phyloP scores from a whole-genome alignment of 2,113 vertebrate species.

The Phyllopteryx taeniolatus region DNA sequence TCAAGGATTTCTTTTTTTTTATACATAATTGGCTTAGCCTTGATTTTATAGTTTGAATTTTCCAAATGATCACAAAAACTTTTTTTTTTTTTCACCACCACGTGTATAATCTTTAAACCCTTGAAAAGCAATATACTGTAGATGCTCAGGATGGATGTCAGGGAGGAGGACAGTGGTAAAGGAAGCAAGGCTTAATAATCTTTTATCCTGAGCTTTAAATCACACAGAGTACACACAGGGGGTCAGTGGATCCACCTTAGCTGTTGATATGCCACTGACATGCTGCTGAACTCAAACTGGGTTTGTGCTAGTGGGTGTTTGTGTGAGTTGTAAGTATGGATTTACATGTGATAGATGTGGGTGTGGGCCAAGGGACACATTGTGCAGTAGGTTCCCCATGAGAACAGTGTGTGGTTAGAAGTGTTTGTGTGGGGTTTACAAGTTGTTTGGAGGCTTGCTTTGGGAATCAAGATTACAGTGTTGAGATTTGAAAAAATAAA shows the following conservation, averaged over 20 bases:
- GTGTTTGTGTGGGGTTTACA: neutral
- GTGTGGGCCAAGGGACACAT: neutral
- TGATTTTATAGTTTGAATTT: too few species aligned
- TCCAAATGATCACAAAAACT: too few species aligned
- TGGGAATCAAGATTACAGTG: conserved; percentile 3
- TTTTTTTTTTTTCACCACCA: neutral
- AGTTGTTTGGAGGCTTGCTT: conserved; percentile 19
- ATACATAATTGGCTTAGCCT: too few species aligned
- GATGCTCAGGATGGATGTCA: conserved; percentile 12
- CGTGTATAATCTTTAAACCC: neutral
- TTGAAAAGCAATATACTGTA: neutral
- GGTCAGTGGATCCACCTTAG: conserved; percentile 31
- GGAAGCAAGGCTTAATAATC: conserved; percentile 37
- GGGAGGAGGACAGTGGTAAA: conserved; percentile 29
- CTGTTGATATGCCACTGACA: conserved; percentile 22
- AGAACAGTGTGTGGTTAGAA: neutral
- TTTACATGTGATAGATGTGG: neutral
- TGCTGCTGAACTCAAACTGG: conserved; percentile 19
- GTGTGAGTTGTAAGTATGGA: neutral
- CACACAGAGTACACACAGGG: conserved; percentile 37
- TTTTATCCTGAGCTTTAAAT: conserved; percentile 31
- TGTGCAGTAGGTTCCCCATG: neutral
- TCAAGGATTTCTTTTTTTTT: neutral
- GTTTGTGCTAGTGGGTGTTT: neutral
- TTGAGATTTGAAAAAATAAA: neutral